Percentiles rank a stretch among this genome's conserved stretches.
phyloP scores from a whole-genome alignment of 2,797 vertebrate species.

The Melopsittacus undulatus region DNA sequence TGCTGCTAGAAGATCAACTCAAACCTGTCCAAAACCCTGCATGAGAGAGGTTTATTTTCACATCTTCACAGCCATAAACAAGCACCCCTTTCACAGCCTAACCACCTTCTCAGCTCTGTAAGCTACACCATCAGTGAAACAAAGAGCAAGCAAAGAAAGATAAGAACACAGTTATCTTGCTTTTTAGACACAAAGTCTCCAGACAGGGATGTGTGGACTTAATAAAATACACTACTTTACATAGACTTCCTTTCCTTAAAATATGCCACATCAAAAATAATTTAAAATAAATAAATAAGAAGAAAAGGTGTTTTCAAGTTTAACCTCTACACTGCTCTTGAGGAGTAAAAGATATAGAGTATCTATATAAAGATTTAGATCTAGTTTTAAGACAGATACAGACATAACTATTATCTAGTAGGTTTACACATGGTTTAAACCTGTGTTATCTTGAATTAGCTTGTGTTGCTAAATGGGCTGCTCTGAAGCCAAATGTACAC shows the following conservation, averaged over 20 bases:
- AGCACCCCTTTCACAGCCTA: neutral
- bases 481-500: neutral
- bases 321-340: neutral
- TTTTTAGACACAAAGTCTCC: neutral
- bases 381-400: neutral
- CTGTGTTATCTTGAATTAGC: neutral
- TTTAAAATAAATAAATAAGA: neutral
- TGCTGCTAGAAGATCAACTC: neutral
- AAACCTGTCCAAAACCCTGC: neutral
- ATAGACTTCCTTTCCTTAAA: neutral
- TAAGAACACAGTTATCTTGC: neutral
- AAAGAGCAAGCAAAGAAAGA: neutral
- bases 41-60: neutral
- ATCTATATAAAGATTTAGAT: neutral
- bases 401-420: neutral
- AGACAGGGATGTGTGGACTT: accelerated
- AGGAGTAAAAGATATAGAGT: neutral
- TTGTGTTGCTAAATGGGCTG: neutral
- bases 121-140: neutral
- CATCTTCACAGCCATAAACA: neutral
- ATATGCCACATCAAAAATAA: neutral
- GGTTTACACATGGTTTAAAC: neutral
- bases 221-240: neutral
- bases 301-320: neutral
- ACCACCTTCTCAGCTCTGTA: neutral